Evolutionary conservation across 2,888 invertebrate genomes (phyloP).

Genomic region (Elysia crispata): DNA sequence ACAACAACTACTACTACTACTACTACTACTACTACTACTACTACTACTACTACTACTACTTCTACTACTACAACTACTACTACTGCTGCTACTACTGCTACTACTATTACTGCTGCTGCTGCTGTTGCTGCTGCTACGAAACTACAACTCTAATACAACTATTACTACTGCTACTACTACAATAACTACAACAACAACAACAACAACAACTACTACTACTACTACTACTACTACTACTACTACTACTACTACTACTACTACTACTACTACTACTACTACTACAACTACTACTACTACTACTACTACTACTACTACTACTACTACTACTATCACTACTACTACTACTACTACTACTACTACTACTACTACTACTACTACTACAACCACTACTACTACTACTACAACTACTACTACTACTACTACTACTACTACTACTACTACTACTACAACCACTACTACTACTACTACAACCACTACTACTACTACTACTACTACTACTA

Average conservation of each 20-base stretch:
- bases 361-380: too few relatives aligned
- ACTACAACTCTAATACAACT: too few relatives aligned
- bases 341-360: not conserved
- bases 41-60: conserved; percentile 43
- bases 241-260: not conserved
- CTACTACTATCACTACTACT: not conserved
- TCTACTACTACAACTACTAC: conserved; percentile 2
- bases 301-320: not conserved
- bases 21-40: conserved; percentile 43
- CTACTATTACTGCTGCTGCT: not conserved
- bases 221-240: not conserved
- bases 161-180: too few relatives aligned
- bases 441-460: too few relatives aligned
- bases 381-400: too few relatives aligned
- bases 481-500: too few relatives aligned
- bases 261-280: not conserved
- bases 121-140: too few relatives aligned
- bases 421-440: too few relatives aligned
- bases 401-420: too few relatives aligned
- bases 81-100: not conserved
- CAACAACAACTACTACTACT: too few relatives aligned
- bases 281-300: not conserved
- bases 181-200: too few relatives aligned
- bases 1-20: conserved; percentile 15
- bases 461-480: too few relatives aligned